Base-by-base conservation (phyloP, 2,797 vertebrate genomes). In the Emydoidea blandingii region DNA sequence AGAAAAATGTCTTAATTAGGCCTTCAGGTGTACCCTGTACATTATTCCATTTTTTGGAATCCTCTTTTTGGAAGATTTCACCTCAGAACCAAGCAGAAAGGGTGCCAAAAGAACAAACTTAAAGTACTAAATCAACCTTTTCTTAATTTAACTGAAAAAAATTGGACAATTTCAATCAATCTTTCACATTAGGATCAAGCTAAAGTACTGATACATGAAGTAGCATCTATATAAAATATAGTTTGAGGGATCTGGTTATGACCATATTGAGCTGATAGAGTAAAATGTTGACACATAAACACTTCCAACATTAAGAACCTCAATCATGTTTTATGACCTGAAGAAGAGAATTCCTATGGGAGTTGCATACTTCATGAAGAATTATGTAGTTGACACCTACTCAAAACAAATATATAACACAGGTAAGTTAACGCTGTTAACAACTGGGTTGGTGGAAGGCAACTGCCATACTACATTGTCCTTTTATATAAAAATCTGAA, bases 11-110 rank as follows among this genome's bases (percentile, higher is more conserved):
- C 81, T 49, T 50, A 37, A 50, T 25, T 50, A 50, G 74, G 59
- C 81, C 0, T 74, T 74, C 4, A 3, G 31, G 6, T 34, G 59
- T 25, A 6, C 27, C 23, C 9, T 41, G 15, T 4, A 0, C 47
- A 65, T 5, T n/a, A 50, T n/a, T 74, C 5, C 37, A 74, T 25
- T 37, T 72, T 53, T 41, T 74, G 37, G 37, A 41, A 74, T 12
- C 37, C 23, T 23, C 37, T 21, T 23, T 25, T 41, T 44, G n/a
- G 19, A 74, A 41, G n/a, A 25, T 37, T 11, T 74, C 37, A 72
- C 21, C 65, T 72, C 34, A 74, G 9, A 74, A 23, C 23, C 11
- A 74, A 41, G 11, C 19, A 25, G 10, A 8, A 74, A 23, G 37
- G 6, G 4, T 74, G 37, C 37, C 18, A 41, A 23, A 74, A 74